phyloP scores from a whole-genome alignment of 37 sponge, comb jelly and placozoan genomes.

The Haliclona indistincta region DNA sequence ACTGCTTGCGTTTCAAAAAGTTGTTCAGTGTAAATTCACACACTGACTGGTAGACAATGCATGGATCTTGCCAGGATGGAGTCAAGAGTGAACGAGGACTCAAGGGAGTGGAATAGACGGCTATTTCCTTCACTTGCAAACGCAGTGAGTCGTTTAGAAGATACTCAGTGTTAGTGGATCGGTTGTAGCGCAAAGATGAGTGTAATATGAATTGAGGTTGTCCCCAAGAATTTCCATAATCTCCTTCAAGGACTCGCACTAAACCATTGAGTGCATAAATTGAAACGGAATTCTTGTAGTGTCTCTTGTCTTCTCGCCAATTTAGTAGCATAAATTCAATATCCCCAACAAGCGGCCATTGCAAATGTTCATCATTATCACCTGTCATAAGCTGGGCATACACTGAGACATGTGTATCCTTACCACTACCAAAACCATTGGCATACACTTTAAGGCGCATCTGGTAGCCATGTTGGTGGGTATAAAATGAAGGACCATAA shows the following conservation, averaged over 20 bases:
- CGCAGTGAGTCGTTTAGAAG: slow-evolving; percentile 6
- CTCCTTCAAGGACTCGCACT: too few species aligned
- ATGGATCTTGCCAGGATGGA: not conserved
- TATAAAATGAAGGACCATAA: slow-evolving; percentile 82
- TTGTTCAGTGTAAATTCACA: too few species aligned
- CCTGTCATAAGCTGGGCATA: slow-evolving; percentile 67
- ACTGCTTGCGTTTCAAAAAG: too few species aligned
- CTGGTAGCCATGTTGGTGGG: slow-evolving; percentile 79
- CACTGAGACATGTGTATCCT: slow-evolving; percentile 69
- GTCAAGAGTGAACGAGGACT: too few species aligned
- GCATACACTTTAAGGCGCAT: slow-evolving; percentile 81
- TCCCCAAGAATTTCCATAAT: too few species aligned
- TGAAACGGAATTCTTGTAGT: too few species aligned
- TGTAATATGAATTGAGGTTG: too few species aligned
- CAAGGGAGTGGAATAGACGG: slow-evolving; percentile 1
- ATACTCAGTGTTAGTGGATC: not conserved
- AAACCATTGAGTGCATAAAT: too few species aligned
- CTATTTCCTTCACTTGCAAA: not conserved
- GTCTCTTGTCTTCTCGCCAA: not conserved
- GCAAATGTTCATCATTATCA: not conserved
- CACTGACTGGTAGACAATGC: too few species aligned
- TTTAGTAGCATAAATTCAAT: not conserved
- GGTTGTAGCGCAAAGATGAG: too few species aligned
- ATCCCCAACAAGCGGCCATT: not conserved
- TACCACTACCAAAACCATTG: slow-evolving; percentile 82